Evolutionary conservation across 2,888 invertebrate genomes (phyloP), one percentile per base, ranked within the genome.

Genomic region (Boloria selene): DNA sequence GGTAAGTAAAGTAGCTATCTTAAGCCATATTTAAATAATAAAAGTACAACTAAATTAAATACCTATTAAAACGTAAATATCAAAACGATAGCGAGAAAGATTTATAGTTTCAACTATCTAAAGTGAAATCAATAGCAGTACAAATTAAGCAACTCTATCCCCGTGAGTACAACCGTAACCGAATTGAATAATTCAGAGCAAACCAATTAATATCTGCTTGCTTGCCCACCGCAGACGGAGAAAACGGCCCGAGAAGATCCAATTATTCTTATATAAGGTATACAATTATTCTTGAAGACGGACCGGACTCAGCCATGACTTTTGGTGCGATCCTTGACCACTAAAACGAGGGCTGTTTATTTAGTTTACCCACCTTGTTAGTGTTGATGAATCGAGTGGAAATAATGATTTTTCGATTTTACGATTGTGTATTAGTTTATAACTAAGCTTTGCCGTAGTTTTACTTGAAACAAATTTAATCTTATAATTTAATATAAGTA

Each of bases 161-260:
- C 54, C 70, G 65, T 61, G 69, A 67, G 67, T 64, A 51, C 31
- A 61, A 56, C 49, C 47, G 47, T 68, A 69, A 69, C 66, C 67
- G 72, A 73, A 74, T 74, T 72, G 71, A 75, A 73, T 74, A 73
- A 72, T 70, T 66, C 71, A 72, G 71, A 71, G 70, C 71, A 74
- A 75, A 75, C 76, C 72, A 78, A 78, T 79, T 78, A 79, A 78
- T 80, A 78, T 74, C 72, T 72, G 74, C 69, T 69, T 64, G 68
- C 66, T 63, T 65, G 67, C 55, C 61, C 65, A 70, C 77, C 77
- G 71, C 79, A 74, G 74, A 72, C 72, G 69, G 65, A 64, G 70
- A 73, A 76, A 77, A 75, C 73, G 74, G 61, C 67, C 76, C 49
- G 49, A 59, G 59, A 59, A 49, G 59, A 50, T 31, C 59, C 59